Percentiles rank a stretch among this genome's conserved stretches.
phyloP scores from a whole-genome alignment of 2,113 vertebrate genomes.

The Pycnonotus jocosus region DNA sequence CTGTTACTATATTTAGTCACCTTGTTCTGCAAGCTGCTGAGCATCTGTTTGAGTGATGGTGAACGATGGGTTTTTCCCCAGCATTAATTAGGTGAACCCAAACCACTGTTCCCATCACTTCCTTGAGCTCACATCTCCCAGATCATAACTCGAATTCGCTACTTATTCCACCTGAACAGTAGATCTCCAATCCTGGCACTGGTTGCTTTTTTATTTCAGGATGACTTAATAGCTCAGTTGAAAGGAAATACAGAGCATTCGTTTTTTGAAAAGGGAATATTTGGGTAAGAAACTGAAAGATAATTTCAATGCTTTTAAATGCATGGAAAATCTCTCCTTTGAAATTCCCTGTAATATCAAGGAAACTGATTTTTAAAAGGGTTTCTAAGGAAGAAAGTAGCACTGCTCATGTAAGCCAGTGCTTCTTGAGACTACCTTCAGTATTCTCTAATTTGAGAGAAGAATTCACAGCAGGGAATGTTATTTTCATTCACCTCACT shows the following conservation, averaged over 20 bases:
- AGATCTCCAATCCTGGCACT: not conserved
- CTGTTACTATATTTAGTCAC: constrained; percentile 48
- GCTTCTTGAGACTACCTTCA: not conserved
- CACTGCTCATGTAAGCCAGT: not conserved
- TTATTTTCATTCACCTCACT: not conserved
- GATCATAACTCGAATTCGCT: not conserved
- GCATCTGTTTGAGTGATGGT: constrained; percentile 21
- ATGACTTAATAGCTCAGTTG: not conserved
- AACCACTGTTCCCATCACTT: not conserved
- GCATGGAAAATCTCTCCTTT: not conserved
- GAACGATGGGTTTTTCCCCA: not conserved
- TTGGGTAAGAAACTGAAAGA: not conserved
- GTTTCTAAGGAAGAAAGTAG: not conserved
- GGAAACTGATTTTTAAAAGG: not conserved
- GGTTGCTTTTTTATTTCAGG: not conserved
- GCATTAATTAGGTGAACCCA: constrained; percentile 24
- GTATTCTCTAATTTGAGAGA: not conserved
- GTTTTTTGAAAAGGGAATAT: not conserved
- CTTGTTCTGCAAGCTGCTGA: constrained; percentile 29
- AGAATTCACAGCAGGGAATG: not conserved
- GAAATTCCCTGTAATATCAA: not conserved
- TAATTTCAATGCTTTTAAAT: not conserved
- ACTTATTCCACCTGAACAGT: not conserved
- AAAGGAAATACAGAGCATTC: not conserved
- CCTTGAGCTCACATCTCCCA: not conserved